A percentile compares a stretch with the other conserved stretches of the same genome.
These are phyloP conservation scores for Sylvilagus bachmani DNA, from an alignment of 2,113 vertebrate species.

Conservation along the genomic window DNA sequence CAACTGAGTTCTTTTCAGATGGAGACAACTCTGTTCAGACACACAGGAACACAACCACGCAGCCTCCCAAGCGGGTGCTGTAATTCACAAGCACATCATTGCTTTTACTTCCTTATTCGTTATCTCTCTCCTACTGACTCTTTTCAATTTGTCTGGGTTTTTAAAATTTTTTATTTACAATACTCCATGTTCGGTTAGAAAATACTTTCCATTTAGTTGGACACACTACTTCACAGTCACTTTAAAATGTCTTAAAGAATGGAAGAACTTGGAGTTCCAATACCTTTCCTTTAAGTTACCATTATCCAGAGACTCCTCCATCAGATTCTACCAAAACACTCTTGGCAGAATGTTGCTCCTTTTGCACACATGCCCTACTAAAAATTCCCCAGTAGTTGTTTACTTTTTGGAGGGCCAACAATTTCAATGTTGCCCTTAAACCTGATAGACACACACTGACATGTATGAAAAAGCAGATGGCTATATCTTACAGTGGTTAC, in stretches of 20 bases:
- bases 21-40: slow-evolving; percentile 81
- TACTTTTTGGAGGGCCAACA: neutral
- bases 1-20: slow-evolving; percentile 81
- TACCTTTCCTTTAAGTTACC: neutral
- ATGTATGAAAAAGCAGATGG: neutral
- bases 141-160: slow-evolving; percentile 50
- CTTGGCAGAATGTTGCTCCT: neutral
- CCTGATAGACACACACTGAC: neutral
- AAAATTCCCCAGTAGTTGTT: neutral
- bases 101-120: neutral
- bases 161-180: slow-evolving; percentile 68
- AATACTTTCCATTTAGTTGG: slow-evolving; percentile 61
- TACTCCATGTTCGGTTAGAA: slow-evolving; percentile 60
- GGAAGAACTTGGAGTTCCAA: neutral
- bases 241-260: slow-evolving; percentile 45
- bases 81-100: neutral
- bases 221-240: slow-evolving; percentile 38
- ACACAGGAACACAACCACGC: slow-evolving; percentile 83
- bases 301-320: neutral
- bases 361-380: neutral
- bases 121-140: neutral
- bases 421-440: slow-evolving; percentile 7
- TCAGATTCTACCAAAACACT: neutral
- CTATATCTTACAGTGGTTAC: neutral
- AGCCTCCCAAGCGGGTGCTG: slow-evolving; percentile 74